Conservation (phyloP, 2,888 invertebrate species). For the Acleris literana region DNA sequence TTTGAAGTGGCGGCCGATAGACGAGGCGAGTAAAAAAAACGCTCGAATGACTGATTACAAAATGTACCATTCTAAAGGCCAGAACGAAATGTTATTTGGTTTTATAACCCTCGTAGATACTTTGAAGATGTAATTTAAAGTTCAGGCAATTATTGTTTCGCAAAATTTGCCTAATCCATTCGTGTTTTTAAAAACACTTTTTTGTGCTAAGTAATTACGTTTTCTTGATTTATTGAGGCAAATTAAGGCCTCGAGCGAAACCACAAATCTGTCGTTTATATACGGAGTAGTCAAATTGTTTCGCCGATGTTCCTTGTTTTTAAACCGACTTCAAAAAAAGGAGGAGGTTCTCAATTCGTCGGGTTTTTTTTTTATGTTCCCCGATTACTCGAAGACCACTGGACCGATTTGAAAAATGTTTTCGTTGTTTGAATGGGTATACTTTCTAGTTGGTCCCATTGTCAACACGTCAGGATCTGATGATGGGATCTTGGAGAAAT, state of each 20-base stretch:
- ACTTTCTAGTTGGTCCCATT: no score
- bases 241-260: slow-evolving; percentile 1
- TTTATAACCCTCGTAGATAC: not conserved
- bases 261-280: slow-evolving; percentile 9
- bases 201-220: slow-evolving; percentile 2
- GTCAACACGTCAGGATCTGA: no score
- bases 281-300: slow-evolving; percentile 16
- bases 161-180: not conserved
- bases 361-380: no score
- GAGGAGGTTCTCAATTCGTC: no score
- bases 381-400: no score
- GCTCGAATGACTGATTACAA: slow-evolving; percentile 21
- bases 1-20: slow-evolving; percentile 16
- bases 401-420: no score
- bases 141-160: not conserved
- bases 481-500: no score
- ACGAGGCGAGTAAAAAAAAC: slow-evolving; percentile 15
- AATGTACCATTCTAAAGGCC: not conserved
- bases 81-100: not conserved
- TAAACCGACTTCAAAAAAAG: no score
- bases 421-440: no score
- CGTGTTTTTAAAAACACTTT: not conserved
- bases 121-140: not conserved
- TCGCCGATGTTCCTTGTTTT: slow-evolving; percentile 7
- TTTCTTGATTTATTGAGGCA: slow-evolving; percentile 5